These are phyloP conservation scores for Paragorgia papillata DNA, from an alignment of 92 coral and sea anemone genomes.

Conservation along the genomic window DNA sequence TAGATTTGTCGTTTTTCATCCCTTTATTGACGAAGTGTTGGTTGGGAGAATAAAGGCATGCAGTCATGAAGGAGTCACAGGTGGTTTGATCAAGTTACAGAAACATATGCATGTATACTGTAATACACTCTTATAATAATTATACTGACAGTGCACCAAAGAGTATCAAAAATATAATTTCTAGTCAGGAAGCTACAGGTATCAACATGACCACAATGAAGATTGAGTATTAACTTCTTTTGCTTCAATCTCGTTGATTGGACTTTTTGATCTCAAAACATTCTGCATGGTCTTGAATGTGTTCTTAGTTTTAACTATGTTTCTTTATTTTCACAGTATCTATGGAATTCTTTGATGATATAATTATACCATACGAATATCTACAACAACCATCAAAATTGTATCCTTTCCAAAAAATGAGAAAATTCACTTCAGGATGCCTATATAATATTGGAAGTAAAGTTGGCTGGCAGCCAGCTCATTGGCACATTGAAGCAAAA, in stretches of 20 bases:
- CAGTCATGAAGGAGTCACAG: constrained; percentile 93
- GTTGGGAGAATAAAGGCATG: constrained; percentile 93
- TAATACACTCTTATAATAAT: not conserved
- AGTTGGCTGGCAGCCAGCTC: too few species aligned
- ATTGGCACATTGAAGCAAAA: too few species aligned
- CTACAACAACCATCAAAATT: constrained; percentile 98
- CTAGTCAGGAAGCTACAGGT: too few species aligned
- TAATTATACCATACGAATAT: constrained; percentile 80
- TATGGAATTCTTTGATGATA: constrained; percentile 98
- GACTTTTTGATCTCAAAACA: too few species aligned
- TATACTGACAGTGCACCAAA: too few species aligned
- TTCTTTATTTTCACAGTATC: constrained; percentile 64
- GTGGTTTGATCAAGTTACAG: constrained; percentile 58
- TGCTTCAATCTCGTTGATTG: too few species aligned
- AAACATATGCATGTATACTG: not conserved
- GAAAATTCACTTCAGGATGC: not conserved
- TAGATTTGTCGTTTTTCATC: constrained; percentile 97
- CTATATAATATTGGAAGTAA: not conserved
- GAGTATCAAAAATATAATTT: too few species aligned
- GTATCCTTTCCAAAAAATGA: constrained; percentile 69
- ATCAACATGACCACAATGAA: too few species aligned
- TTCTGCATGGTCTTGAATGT: too few species aligned
- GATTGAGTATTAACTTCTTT: too few species aligned
- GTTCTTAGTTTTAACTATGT: too few species aligned
- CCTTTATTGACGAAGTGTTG: constrained; percentile 87